Percentiles rank a stretch among this genome's conserved stretches.
Conservation (phyloP, 2,797 vertebrate species). For the Tapera naevia region DNA sequence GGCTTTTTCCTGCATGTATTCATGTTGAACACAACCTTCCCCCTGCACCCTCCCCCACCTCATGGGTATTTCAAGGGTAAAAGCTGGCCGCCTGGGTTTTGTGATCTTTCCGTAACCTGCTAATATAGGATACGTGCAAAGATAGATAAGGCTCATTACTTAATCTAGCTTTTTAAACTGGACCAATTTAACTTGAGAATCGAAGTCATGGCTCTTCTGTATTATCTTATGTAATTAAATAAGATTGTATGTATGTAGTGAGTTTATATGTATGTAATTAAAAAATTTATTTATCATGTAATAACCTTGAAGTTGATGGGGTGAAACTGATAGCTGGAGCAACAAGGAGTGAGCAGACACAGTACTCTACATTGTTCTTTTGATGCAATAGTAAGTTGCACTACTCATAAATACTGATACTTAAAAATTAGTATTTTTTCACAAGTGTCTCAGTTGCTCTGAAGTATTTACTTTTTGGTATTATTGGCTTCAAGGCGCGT, state of each 20-base stretch:
- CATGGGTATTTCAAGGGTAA: background rate
- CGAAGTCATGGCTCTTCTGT: background rate
- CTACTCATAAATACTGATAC: constrained; percentile 4
- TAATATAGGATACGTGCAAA: background rate
- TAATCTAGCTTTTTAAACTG: background rate
- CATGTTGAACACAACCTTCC: background rate
- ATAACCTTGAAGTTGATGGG: background rate
- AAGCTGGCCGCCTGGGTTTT: background rate
- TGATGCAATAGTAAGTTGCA: background rate
- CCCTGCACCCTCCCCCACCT: background rate
- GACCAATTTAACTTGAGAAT: background rate
- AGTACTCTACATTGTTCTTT: background rate
- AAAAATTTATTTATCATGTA: background rate
- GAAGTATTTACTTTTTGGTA: constrained; percentile 16
- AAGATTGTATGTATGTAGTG: no score
- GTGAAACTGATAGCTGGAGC: background rate
- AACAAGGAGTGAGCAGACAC: background rate
- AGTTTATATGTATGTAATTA: no score
- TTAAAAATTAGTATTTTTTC: constrained; percentile 21
- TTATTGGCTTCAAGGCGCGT: constrained; percentile 18
- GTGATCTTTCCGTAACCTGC: background rate
- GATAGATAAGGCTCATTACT: background rate
- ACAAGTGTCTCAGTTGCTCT: background rate
- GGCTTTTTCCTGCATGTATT: background rate
- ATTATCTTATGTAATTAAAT: background rate